Evolutionary conservation across 2,888 invertebrate species (phyloP).

Genomic region (Leptarthrus brevirostris): DNA sequence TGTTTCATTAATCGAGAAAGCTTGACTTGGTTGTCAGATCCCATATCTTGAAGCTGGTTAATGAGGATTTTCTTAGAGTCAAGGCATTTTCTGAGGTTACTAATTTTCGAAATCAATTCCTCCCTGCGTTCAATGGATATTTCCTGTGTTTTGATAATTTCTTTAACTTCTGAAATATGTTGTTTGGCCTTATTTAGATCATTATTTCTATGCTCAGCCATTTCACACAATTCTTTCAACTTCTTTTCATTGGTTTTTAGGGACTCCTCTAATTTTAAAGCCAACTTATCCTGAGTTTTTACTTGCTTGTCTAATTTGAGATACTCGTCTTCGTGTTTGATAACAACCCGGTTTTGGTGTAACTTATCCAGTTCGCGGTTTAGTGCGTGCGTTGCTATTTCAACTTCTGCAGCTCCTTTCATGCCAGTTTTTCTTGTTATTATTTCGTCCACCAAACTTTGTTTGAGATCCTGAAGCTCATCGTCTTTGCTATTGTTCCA

Average conservation of each 20-base stretch:
- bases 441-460: conserved; percentile 57
- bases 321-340: conserved; percentile 56
- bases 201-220: conserved; percentile 20
- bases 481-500: conserved; percentile 56
- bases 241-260: conserved; percentile 48
- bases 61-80: conserved; percentile 44
- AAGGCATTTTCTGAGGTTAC: conserved; percentile 53
- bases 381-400: conserved; percentile 56
- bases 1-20: conserved; percentile 51
- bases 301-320: conserved; percentile 56
- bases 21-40: conserved; percentile 49
- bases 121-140: conserved; percentile 57
- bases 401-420: conserved; percentile 55
- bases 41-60: conserved; percentile 50
- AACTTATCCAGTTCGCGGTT: conserved; percentile 51
- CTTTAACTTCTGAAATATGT: conserved; percentile 49
- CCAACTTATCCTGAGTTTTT: conserved; percentile 53
- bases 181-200: conserved; percentile 37
- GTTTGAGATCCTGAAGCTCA: conserved; percentile 59
- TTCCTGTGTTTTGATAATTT: conserved; percentile 55
- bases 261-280: conserved; percentile 44
- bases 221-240: conserved; percentile 40
- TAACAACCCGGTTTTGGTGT: conserved; percentile 36
- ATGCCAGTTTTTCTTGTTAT: conserved; percentile 58
- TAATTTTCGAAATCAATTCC: conserved; percentile 56